Evolutionary conservation across 2,113 vertebrate species (phyloP), one percentile per base, ranked within the genome.

Genomic region (Drymodes brunneopygia): DNA sequence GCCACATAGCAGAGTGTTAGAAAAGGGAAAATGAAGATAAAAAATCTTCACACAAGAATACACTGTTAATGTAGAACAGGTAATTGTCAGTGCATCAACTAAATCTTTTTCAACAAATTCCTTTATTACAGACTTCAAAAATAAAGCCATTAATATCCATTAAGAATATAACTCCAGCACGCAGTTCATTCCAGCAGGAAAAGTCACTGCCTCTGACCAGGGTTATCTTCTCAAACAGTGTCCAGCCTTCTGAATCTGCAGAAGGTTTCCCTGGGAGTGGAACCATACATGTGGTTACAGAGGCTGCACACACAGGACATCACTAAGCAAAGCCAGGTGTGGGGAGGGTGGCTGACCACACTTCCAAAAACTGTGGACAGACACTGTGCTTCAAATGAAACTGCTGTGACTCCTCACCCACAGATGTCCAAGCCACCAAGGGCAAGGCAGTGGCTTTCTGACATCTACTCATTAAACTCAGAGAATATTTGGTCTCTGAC

Each of bases 251-350:
- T 38, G 44, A 45, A 42, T 12, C 57, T 71, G 45, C 71, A 45
- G 27, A 47, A 47, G 48, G 44, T 6, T 16, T 18, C n/a, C 57
- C 74, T 75, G 62, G 56, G 15, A 36, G n/a, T 1, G 45, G 7
- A 45, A 22, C 4, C 66, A 18, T 2, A 51, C 58, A 1, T 3
- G 25, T 12, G 66, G 38, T 24, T 4, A 11, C 62, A 47, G 70
- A 40, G 71, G 23, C 8, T 33, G 21, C 8, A 11, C 0, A 11
- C 0, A 22, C 0, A 15, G 44, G 27, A 62, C 0, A 1, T 7
- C n/a, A 8, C 45, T 15, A 16, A 19, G 66, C 70, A 40, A 47
- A 90, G n/a, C 54, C 75, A 72, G n/a, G 28, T 1, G 2, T 27
- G 40, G 60, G 17, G 12, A 29, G 15, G 29, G 44, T 19, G 44